A percentile compares a stretch with the other conserved stretches of the same genome.
phyloP scores from a whole-genome alignment of 2,113 vertebrate species.

The Hirundichthys speculiger region DNA sequence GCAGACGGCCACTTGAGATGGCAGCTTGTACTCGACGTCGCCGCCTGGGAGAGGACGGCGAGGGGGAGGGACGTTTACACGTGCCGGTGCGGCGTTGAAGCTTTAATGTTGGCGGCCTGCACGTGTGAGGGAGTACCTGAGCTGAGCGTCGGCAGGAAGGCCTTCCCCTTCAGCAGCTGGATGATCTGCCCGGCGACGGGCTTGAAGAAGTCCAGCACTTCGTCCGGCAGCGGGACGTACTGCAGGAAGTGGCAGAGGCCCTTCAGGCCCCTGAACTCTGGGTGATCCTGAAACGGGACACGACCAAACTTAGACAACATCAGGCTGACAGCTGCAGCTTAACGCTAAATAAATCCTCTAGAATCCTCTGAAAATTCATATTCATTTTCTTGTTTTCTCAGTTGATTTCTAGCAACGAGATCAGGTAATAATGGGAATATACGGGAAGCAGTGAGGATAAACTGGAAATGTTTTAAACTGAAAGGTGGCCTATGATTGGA shows the following conservation, averaged over 20 bases:
- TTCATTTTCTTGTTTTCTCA: too few species aligned
- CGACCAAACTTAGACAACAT: not conserved
- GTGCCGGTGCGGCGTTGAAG: not conserved
- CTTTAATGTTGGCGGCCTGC: too few species aligned
- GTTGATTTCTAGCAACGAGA: too few species aligned
- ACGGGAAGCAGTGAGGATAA: too few species aligned
- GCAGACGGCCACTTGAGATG: constrained; percentile 81
- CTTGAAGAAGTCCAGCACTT: constrained; percentile 84
- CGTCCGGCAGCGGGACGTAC: constrained; percentile 81
- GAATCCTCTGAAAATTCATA: not conserved
- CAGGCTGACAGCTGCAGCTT: not conserved
- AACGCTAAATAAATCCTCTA: not conserved
- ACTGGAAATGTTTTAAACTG: too few species aligned
- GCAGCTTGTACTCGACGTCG: constrained; percentile 75
- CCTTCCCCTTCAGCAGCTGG: constrained; percentile 80
- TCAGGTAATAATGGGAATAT: too few species aligned
- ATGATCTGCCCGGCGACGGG: constrained; percentile 83
- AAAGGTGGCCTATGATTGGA: too few species aligned
- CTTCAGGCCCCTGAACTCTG: constrained; percentile 76
- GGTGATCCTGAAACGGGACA: constrained; percentile 71
- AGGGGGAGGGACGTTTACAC: not conserved
- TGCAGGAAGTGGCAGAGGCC: constrained; percentile 80
- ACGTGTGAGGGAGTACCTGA: constrained; percentile 56
- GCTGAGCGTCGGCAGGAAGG: constrained; percentile 77
- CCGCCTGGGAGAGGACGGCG: constrained; percentile 61